phyloP scores from a whole-genome alignment of 1,140 invertebrate genomes.

The Pogonus chalceus region DNA sequence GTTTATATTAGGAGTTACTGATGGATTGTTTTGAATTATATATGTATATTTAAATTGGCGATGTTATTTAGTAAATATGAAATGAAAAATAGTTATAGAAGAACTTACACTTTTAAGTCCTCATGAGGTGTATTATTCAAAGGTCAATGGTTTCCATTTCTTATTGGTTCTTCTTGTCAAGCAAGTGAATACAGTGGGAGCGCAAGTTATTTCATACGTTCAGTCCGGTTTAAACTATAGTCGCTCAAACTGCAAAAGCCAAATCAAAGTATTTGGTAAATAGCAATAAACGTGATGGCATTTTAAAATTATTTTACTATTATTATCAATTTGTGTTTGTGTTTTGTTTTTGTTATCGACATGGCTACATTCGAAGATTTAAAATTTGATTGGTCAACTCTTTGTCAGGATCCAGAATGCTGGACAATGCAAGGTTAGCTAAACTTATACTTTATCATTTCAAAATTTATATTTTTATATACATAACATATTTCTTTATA shows the following conservation, averaged over 20 bases:
- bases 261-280: not conserved
- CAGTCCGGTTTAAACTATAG: conserved; percentile 30
- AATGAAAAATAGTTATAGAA: too few relatives aligned
- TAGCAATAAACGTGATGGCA: not conserved
- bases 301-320: not conserved
- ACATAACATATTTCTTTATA: too few relatives aligned
- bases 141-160: conserved; percentile 7
- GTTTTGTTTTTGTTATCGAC: conserved; percentile 1
- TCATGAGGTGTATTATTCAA: too few relatives aligned
- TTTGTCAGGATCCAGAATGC: conserved; percentile 45
- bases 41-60: too few relatives aligned
- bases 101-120: too few relatives aligned
- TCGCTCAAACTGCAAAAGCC: conserved; percentile 22
- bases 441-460: not conserved
- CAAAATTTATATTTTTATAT: too few relatives aligned
- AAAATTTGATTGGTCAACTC: conserved; percentile 43
- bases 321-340: not conserved
- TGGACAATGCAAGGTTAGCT: conserved; percentile 43
- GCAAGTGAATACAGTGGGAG: not conserved
- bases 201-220: conserved; percentile 11
- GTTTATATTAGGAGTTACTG: too few relatives aligned
- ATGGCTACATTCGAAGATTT: conserved; percentile 44
- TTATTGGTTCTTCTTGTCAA: not conserved
- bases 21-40: too few relatives aligned
- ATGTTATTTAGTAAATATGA: too few relatives aligned